Conservation (phyloP, 2,113 vertebrate genomes). For the Peromyscus polionotus region DNA sequence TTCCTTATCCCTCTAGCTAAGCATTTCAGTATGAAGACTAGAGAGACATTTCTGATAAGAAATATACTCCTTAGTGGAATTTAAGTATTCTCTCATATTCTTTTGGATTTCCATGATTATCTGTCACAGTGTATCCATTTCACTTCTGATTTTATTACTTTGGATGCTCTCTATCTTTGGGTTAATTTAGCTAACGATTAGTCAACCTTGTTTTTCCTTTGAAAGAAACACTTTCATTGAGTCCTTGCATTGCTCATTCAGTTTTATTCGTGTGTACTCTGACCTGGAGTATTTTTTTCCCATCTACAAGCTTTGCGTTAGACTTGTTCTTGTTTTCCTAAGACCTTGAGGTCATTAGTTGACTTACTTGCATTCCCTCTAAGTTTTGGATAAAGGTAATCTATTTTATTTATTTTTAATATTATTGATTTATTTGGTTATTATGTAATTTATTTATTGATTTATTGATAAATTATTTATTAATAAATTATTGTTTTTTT, state of each 20-base stretch:
- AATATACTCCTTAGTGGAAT: too few species aligned
- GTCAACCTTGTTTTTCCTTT: not conserved
- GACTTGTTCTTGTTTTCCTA: not conserved
- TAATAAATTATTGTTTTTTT: not conserved
- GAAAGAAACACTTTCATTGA: not conserved
- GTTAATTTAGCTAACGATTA: not conserved
- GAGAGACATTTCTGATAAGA: not conserved
- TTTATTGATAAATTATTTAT: not conserved
- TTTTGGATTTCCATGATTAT: not conserved
- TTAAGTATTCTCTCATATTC: not conserved
- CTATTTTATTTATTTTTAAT: not conserved
- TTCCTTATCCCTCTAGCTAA: not conserved
- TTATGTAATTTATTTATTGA: not conserved
- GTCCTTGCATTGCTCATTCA: not conserved
- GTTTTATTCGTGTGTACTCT: not conserved
- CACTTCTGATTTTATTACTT: not conserved
- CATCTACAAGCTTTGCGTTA: not conserved
- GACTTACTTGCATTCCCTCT: not conserved
- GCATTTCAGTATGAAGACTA: not conserved
- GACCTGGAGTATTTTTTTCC: not conserved
- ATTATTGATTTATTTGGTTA: not conserved
- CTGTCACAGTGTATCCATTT: not conserved
- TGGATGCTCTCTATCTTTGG: not conserved
- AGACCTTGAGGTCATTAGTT: not conserved
- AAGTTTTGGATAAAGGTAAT: not conserved